Base-by-base conservation (phyloP, 2,113 vertebrate species). In the Anarhynchus alexandrinus region DNA sequence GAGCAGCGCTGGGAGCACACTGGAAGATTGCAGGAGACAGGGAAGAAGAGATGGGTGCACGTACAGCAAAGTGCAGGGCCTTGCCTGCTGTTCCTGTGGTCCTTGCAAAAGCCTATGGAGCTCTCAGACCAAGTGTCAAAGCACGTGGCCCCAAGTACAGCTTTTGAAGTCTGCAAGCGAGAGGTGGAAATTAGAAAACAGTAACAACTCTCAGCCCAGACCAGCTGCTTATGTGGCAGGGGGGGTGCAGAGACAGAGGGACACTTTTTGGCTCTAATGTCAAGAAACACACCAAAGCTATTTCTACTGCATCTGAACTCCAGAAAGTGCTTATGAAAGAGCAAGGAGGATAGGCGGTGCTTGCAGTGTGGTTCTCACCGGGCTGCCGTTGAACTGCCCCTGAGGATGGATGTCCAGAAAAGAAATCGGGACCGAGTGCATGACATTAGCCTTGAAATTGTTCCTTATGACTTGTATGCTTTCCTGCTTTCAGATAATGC, bases 371-470 rank as follows among this genome's bases (percentile, higher is more conserved):
- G 27, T 11, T 92, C 45, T 70, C 15, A 23, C 7, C 10, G 45
- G 20, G 5, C 45, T 82, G 45, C 43, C 0, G 0, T 19, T 20
- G 25, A 55, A 25, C 36, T 51, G 15, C 20, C 13, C 15, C n/a
- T 52, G 40, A n/a, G 38, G 23, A 86, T 47, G 40, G 54, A 3
- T 83, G 58, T 22, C 20, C 86, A 55, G 45, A 83, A 90, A 77
- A 90, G 45, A 69, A 88, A 40, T 29, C 1, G 8, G 29, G n/a
- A 69, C 40, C 1, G 5, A 61, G 27, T 0, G 0, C 42, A 17
- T 36, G 36, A 10, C 42, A 62, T 77, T 65, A 81, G 42, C 51
- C 25, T 88, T 83, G 71, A 88, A 79, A 59, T 55, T 66, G 52
- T 59, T 94, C 43, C 58, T 94, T 77, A 26, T 62, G 54, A 73